Conservation (phyloP, 2,113 vertebrate genomes). For the Cricetomys ansorgei region DNA sequence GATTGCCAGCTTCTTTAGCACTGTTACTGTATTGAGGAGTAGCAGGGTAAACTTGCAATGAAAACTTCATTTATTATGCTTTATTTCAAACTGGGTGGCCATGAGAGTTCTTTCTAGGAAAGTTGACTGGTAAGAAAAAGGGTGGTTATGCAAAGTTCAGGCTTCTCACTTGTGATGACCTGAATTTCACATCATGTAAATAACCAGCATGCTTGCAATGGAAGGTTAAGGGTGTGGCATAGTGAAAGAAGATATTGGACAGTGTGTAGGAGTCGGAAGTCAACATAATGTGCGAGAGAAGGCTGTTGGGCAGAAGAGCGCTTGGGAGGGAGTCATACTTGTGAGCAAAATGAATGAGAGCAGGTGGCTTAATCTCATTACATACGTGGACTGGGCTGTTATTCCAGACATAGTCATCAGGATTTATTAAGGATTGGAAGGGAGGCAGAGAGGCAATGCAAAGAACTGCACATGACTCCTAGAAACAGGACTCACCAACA, state of each 20-base stretch:
- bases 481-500: not conserved
- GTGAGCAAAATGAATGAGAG: not conserved
- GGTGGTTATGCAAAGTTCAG: not conserved
- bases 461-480: too few species aligned
- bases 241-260: rapidly evolving
- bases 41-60: not conserved
- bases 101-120: not conserved
- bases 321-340: not conserved
- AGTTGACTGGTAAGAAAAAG: not conserved
- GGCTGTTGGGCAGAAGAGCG: not conserved
- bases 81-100: not conserved
- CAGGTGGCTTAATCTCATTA: not conserved
- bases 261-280: rapidly evolving
- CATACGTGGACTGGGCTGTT: too few species aligned
- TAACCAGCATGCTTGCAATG: not conserved
- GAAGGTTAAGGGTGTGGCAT: rapidly evolving
- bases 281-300: too few species aligned
- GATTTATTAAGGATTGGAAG: not conserved
- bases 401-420: not conserved
- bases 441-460: not conserved
- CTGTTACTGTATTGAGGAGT: not conserved
- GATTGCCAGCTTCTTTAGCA: not conserved
- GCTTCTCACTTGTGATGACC: not conserved
- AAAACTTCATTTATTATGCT: not conserved
- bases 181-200: not conserved